Evolutionary conservation across 1,140 invertebrate species (phyloP).

Genomic region (Acromyrmex charruanus): DNA sequence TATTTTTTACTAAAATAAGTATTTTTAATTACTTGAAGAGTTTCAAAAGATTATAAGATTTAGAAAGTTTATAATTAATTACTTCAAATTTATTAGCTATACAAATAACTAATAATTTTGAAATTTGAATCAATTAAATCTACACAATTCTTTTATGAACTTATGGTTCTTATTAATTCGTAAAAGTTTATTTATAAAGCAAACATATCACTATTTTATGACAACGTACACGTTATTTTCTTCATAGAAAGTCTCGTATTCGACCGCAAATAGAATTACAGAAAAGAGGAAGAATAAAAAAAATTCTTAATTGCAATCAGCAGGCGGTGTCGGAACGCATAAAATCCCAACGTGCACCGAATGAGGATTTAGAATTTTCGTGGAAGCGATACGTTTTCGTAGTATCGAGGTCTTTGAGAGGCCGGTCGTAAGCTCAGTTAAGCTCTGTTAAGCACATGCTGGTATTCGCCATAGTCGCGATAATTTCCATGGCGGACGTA

Average conservation of each 20-base stretch:
- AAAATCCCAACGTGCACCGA: not conserved
- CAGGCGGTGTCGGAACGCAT: not conserved
- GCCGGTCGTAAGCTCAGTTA: slow-evolving; percentile 43
- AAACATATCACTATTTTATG: not conserved
- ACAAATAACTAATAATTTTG: not conserved
- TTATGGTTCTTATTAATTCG: not conserved
- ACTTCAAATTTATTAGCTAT: not conserved
- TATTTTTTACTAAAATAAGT: not conserved
- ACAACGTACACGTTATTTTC: not conserved
- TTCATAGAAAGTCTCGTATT: not conserved
- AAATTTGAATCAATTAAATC: not conserved
- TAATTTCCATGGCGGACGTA: slow-evolving; percentile 47
- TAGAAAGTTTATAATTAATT: not conserved
- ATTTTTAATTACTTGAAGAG: not conserved
- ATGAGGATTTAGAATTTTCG: slow-evolving; percentile 35
- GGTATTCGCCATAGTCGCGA: slow-evolving; percentile 43
- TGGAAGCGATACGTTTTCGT: slow-evolving; percentile 46
- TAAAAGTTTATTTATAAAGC: not conserved
- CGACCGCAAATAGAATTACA: not conserved
- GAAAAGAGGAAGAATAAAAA: not conserved
- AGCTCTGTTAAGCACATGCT: slow-evolving; percentile 54
- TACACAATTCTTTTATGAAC: not conserved
- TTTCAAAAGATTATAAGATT: not conserved
- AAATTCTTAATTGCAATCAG: slow-evolving; percentile 9
- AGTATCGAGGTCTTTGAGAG: slow-evolving; percentile 44